These are phyloP conservation scores for Perithous albicinctus DNA, from an alignment of 2,888 invertebrate species.

Conservation along the genomic window DNA sequence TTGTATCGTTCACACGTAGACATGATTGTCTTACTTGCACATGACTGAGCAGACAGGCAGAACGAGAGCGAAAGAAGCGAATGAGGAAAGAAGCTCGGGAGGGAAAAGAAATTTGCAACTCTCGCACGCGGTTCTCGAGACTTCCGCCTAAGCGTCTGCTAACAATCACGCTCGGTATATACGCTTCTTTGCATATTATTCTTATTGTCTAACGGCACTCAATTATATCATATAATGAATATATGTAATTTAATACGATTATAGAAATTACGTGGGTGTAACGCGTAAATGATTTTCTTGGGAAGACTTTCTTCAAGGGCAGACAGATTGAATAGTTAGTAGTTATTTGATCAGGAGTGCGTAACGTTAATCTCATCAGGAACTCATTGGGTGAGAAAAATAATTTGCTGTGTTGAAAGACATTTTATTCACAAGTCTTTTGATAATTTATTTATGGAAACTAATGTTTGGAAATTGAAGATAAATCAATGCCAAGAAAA, in stretches of 20 bases:
- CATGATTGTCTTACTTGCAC: slow-evolving; percentile 28
- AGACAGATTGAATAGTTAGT: too few species aligned
- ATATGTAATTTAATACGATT: slow-evolving; percentile 55
- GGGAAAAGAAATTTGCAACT: slow-evolving; percentile 65
- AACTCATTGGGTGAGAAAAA: too few species aligned
- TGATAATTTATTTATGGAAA: too few species aligned
- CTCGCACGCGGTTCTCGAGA: slow-evolving; percentile 58
- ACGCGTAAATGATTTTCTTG: slow-evolving; percentile 43
- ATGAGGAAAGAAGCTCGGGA: slow-evolving; percentile 57
- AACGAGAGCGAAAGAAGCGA: slow-evolving; percentile 56
- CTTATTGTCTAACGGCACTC: slow-evolving; percentile 66
- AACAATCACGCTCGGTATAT: slow-evolving; percentile 71
- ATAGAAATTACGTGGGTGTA: slow-evolving; percentile 53
- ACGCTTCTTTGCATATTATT: slow-evolving; percentile 59
- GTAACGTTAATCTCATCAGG: too few species aligned
- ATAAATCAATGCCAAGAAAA: too few species aligned
- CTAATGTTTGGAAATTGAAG: too few species aligned
- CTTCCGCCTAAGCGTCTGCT: slow-evolving; percentile 62
- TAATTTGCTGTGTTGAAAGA: too few species aligned
- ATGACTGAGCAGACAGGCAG: not conserved
- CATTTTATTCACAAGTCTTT: too few species aligned
- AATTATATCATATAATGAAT: slow-evolving; percentile 54
- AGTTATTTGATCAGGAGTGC: too few species aligned
- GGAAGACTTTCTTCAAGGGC: slow-evolving; percentile 25
- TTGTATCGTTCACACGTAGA: not conserved